Evolutionary conservation across 2,888 invertebrate genomes (phyloP).

Genomic region (Drosophila macrothrix): DNA sequence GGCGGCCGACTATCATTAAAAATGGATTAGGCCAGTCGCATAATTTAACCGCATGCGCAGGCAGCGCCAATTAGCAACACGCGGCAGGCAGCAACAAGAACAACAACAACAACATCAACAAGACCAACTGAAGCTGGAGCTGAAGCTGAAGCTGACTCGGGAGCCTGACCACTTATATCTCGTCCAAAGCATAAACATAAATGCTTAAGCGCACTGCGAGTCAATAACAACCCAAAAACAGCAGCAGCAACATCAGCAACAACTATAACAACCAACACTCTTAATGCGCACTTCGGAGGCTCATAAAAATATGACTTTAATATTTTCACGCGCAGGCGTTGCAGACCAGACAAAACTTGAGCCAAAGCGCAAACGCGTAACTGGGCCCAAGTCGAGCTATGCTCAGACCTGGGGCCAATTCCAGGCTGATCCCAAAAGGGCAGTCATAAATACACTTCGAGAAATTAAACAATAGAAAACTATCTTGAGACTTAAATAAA

Average conservation of each 20-base stretch:
- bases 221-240: conserved; percentile 53
- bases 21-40: conserved; percentile 75
- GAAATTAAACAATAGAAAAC: conserved; percentile 11
- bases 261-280: conserved; percentile 40
- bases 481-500: not conserved
- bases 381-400: conserved; percentile 9
- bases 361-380: conserved; percentile 18
- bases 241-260: conserved; percentile 28
- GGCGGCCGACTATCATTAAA: conserved; percentile 70
- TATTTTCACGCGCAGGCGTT: conserved; percentile 81
- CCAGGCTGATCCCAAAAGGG: conserved; percentile 44
- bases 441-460: conserved; percentile 46
- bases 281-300: conserved; percentile 76
- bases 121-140: conserved; percentile 19
- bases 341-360: conserved; percentile 40
- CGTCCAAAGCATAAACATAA: conserved; percentile 59
- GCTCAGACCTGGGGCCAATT: not conserved
- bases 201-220: conserved; percentile 49
- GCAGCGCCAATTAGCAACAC: conserved; percentile 62
- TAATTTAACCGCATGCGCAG: conserved; percentile 63
- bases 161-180: conserved; percentile 51
- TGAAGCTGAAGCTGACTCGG: conserved; percentile 4
- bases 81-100: conserved; percentile 23
- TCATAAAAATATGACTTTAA: conserved; percentile 82
- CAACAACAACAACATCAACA: conserved; percentile 20